Percentiles rank a stretch among this genome's conserved stretches.
Conservation (phyloP, 2,797 vertebrate species). For the Chiroxiphia lanceolata region DNA sequence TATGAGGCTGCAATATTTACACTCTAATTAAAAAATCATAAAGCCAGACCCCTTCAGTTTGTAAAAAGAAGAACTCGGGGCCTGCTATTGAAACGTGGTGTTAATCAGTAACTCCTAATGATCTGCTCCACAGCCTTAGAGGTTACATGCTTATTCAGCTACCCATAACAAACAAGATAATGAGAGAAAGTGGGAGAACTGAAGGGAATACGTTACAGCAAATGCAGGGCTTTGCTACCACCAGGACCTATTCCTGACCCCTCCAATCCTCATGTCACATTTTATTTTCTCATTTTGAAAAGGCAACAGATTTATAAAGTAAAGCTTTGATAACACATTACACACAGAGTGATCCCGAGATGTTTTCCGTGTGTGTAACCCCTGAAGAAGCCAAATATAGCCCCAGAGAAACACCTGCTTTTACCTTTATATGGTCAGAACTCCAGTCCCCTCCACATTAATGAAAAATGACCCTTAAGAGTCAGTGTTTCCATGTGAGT, state of each 20-base stretch:
- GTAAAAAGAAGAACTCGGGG: conserved; percentile 78
- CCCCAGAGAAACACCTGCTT: conserved; percentile 33
- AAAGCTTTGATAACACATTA: conserved; percentile 6
- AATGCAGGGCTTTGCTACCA: neutral
- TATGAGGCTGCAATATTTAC: conserved; percentile 87
- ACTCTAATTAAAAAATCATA: conserved; percentile 88
- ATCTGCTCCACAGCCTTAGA: conserved; percentile 67
- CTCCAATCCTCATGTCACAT: neutral
- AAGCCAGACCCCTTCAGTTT: conserved; percentile 76
- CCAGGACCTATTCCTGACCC: neutral
- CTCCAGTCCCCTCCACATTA: neutral
- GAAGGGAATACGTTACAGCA: neutral
- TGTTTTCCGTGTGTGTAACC: neutral
- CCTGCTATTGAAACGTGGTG: conserved; percentile 68
- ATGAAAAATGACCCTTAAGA: conserved; percentile 53
- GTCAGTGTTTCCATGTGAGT: conserved; percentile 29
- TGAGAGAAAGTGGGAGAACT: conserved; percentile 43
- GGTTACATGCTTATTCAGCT: conserved; percentile 57
- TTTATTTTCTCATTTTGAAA: conserved; percentile 46
- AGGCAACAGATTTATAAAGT: neutral
- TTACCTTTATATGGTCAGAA: conserved; percentile 35
- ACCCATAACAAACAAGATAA: conserved; percentile 63
- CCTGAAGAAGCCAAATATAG: conserved; percentile 13
- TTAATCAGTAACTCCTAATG: conserved; percentile 84
- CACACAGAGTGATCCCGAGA: neutral